Conservation (phyloP, 2,113 vertebrate genomes). For the Lepisosteus osseus region DNA sequence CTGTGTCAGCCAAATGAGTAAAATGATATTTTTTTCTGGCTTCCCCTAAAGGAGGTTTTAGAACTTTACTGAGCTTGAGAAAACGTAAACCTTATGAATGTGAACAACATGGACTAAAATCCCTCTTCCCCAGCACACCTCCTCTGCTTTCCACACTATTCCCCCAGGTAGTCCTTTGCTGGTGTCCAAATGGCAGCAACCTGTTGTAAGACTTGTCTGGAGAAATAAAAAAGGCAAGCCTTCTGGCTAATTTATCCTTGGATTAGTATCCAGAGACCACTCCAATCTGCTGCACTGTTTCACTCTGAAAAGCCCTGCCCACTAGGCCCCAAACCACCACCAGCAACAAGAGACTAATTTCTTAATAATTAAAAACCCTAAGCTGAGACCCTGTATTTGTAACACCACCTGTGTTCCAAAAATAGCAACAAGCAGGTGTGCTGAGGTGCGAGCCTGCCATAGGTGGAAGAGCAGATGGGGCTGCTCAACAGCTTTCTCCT, state of each 20-base stretch:
- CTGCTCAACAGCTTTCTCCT: constrained; percentile 12
- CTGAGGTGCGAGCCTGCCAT: not conserved
- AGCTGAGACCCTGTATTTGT: constrained; percentile 41
- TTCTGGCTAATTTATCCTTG: constrained; percentile 80
- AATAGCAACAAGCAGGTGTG: constrained; percentile 27
- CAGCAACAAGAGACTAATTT: constrained; percentile 53
- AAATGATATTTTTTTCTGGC: too few relatives aligned
- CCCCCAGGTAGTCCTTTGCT: constrained; percentile 62
- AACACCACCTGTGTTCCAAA: constrained; percentile 35
- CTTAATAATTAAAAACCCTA: constrained; percentile 61
- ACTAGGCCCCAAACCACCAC: constrained; percentile 27
- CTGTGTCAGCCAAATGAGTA: too few relatives aligned
- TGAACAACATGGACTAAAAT: not conserved
- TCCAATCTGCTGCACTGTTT: constrained; percentile 76
- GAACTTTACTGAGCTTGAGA: too few relatives aligned
- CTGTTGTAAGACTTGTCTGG: constrained; percentile 60
- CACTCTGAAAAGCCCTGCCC: constrained; percentile 51
- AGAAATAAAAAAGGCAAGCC: constrained; percentile 76
- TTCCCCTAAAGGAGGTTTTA: too few relatives aligned
- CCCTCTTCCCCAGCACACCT: constrained; percentile 21
- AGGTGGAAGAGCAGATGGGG: constrained; percentile 37
- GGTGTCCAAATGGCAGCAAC: constrained; percentile 69
- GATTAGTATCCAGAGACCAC: constrained; percentile 80
- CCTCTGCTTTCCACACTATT: constrained; percentile 47
- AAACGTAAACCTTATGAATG: not conserved